Conservation (phyloP, 2,113 vertebrate genomes). For the Pantherophis guttatus region DNA sequence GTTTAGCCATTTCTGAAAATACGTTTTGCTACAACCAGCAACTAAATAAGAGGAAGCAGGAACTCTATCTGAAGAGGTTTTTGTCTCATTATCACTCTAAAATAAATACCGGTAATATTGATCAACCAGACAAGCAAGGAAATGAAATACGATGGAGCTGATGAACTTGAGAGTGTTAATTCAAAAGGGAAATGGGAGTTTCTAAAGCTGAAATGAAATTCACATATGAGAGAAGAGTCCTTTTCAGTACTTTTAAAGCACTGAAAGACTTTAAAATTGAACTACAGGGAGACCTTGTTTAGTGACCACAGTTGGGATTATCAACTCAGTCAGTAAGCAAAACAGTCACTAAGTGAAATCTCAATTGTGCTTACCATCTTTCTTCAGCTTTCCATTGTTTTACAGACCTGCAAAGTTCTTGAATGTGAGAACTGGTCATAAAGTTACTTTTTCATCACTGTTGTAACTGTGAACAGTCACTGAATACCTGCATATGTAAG, state of each 20-base stretch:
- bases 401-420: neutral
- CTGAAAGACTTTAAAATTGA: neutral
- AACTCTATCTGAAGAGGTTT: neutral
- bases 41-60: neutral
- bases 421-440: neutral
- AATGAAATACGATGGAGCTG: constrained; percentile 2
- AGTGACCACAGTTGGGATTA: neutral
- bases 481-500: neutral
- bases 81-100: neutral
- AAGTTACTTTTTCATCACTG: neutral
- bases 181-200: constrained; percentile 18
- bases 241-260: neutral
- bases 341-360: neutral
- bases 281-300: neutral
- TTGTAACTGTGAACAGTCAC: neutral
- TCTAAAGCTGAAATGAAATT: neutral
- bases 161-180: constrained; percentile 16
- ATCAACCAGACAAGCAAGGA: neutral
- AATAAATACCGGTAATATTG: neutral
- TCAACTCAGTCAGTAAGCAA: neutral
- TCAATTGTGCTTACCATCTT: neutral
- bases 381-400: neutral
- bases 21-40: constrained; percentile 19
- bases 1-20: constrained; percentile 8
- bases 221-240: neutral